Base-by-base conservation (phyloP, 2,113 vertebrate species). In the Ellobius talpinus region DNA sequence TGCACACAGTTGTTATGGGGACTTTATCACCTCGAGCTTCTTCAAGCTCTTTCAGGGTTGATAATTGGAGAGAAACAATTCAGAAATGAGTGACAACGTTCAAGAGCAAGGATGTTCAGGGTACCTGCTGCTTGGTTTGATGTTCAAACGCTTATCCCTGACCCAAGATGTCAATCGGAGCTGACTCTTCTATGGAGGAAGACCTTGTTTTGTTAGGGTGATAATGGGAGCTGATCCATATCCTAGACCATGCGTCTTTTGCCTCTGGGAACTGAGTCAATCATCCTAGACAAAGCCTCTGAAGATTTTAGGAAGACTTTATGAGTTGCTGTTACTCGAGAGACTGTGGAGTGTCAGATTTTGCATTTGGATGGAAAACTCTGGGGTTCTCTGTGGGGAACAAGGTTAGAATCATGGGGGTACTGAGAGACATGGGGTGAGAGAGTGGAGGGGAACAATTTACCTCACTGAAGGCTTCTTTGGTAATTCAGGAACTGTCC, bases 111-210 rank as follows among this genome's bases (percentile, higher is more conserved):
- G 55, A 36, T 24, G 0, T 31, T 79, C 52, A 24, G 19, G 8
- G 47, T 47, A 58, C 39, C 29, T 55, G 68, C 12, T 76, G 78
- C 47, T 91, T 72, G 0, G 42, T 29, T 6, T 58, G 4, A 79
- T 36, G 36, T 61, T 82, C 39, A 74, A 36, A 87, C 2, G 17
- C 23, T 42, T 24, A 45, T 65, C 39, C 10, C n/a, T 11, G 5
- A 19, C 5, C 0, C 0, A n/a, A 42, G 36, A 24, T 8, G 0
- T 2, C 61, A 31, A 50, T 23, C 16, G 10, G 29, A 90, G 16
- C 26, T 47, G 19, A 45, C 16, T 45, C 47, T 5, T 7, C 39
- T 90, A 63, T 78, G 72, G 84, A 76, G 63, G 78, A 72, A 65
- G 72, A 36, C 0, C 6, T 90, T 45, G 65, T 36, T 87, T n/a